Conservation (phyloP, 1,140 invertebrate genomes). For the Drosophila pachea region DNA sequence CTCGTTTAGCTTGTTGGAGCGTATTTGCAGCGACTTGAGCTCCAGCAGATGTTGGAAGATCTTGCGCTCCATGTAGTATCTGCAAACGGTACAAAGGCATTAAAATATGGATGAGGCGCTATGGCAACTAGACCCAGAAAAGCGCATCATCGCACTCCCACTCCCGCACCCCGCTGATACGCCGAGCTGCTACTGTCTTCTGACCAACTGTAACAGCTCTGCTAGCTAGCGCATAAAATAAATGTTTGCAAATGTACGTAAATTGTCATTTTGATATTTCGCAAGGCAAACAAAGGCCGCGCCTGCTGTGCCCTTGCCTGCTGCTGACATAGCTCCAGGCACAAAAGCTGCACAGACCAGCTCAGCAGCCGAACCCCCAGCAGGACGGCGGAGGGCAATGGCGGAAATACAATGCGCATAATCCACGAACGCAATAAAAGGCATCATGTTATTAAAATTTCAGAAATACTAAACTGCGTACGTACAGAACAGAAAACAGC, state of each 20-base stretch:
- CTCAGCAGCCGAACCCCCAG: not conserved
- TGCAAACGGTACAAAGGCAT: slow-evolving; percentile 62
- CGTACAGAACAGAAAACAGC: slow-evolving; percentile 29
- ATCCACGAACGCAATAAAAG: slow-evolving; percentile 67
- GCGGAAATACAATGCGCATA: slow-evolving; percentile 41
- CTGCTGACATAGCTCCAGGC: slow-evolving; percentile 22
- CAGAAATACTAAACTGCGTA: slow-evolving; percentile 75
- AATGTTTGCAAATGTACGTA: slow-evolving; percentile 71
- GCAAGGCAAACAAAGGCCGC: slow-evolving; percentile 57
- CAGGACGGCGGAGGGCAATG: not conserved
- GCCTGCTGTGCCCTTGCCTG: slow-evolving; percentile 49
- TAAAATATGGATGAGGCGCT: not conserved
- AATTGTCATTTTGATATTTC: slow-evolving; percentile 76
- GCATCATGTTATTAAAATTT: slow-evolving; percentile 75
- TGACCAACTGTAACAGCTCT: slow-evolving; percentile 23
- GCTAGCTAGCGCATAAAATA: slow-evolving; percentile 40
- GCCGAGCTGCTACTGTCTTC: slow-evolving; percentile 5
- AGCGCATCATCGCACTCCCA: slow-evolving; percentile 23
- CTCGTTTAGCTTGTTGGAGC: slow-evolving; percentile 93
- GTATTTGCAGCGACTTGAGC: slow-evolving; percentile 94
- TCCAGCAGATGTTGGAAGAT: slow-evolving; percentile 97
- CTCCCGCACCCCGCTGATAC: not conserved
- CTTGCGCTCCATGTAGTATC: slow-evolving; percentile 94
- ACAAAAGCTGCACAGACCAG: not conserved
- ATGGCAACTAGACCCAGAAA: slow-evolving; percentile 27